Conservation (phyloP, 2,888 invertebrate genomes). For the Tricholauxania praeusta region DNA sequence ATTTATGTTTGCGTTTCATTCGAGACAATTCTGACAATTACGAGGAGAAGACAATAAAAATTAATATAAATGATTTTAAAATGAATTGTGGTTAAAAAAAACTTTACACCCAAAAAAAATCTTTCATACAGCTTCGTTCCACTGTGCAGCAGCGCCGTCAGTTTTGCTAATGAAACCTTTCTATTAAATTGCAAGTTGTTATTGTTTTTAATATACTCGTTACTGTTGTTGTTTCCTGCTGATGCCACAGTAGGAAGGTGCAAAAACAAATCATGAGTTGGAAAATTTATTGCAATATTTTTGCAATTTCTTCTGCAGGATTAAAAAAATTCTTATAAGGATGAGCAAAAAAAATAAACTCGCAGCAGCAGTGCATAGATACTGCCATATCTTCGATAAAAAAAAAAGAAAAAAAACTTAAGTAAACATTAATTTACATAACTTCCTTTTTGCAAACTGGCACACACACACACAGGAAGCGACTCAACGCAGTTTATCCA, state of each 20-base stretch:
- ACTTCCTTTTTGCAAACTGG: slow-evolving; percentile 60
- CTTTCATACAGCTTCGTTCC: too few species aligned
- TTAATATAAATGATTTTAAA: too few species aligned
- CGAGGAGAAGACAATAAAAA: too few species aligned
- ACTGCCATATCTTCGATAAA: slow-evolving; percentile 7
- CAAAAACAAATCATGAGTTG: slow-evolving; percentile 43
- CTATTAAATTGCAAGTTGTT: slow-evolving; percentile 62
- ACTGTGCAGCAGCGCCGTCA: neutral
- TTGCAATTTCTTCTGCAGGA: slow-evolving; percentile 46
- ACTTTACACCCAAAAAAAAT: too few species aligned
- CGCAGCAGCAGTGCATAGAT: neutral
- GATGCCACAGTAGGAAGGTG: slow-evolving; percentile 33
- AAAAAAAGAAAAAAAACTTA: slow-evolving; percentile 57
- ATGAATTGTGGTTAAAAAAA: too few species aligned
- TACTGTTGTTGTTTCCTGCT: slow-evolving; percentile 7
- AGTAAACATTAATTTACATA: slow-evolving; percentile 68
- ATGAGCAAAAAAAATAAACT: slow-evolving; percentile 16
- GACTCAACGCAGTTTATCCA: slow-evolving; percentile 15
- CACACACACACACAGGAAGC: slow-evolving; percentile 24
- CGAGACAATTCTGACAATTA: too few species aligned
- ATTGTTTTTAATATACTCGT: slow-evolving; percentile 6
- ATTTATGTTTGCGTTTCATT: too few species aligned
- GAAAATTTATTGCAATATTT: slow-evolving; percentile 52
- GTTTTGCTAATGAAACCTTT: slow-evolving; percentile 49
- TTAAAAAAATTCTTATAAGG: slow-evolving; percentile 48